Evolutionary conservation across 2,797 vertebrate species (phyloP).

Genomic region (Schizothorax lantsangensis): DNA sequence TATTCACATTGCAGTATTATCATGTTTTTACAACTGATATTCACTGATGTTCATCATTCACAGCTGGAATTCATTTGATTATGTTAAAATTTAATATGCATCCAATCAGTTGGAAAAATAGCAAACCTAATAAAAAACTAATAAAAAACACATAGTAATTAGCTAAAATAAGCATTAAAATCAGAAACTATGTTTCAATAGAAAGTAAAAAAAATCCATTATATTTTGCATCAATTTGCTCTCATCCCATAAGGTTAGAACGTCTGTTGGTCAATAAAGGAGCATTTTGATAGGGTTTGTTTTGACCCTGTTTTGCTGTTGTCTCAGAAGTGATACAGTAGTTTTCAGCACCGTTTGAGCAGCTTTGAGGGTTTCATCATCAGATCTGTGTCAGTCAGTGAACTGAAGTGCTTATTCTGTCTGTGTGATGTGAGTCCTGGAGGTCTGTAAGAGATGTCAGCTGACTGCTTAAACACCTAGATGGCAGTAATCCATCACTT

Average conservation of each 20-base stretch:
- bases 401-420: neutral
- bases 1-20: neutral
- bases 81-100: no score
- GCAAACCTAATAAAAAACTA: neutral
- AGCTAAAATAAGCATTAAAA: neutral
- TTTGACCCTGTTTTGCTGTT: neutral
- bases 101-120: no score
- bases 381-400: neutral
- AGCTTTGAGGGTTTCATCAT: neutral
- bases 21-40: no score
- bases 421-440: neutral
- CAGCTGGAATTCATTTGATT: no score
- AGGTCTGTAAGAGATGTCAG: neutral
- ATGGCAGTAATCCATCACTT: neutral
- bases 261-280: no score
- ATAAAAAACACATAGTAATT: neutral
- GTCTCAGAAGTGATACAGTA: neutral
- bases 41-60: neutral
- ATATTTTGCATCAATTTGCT: no score
- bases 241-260: no score
- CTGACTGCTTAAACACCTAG: neutral
- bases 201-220: neutral
- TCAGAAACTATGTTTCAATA: neutral
- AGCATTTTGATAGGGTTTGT: no score
- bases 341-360: neutral